These are phyloP conservation scores for Uloborus diversus DNA, from an alignment of 1,140 invertebrate species.

Conservation along the genomic window DNA sequence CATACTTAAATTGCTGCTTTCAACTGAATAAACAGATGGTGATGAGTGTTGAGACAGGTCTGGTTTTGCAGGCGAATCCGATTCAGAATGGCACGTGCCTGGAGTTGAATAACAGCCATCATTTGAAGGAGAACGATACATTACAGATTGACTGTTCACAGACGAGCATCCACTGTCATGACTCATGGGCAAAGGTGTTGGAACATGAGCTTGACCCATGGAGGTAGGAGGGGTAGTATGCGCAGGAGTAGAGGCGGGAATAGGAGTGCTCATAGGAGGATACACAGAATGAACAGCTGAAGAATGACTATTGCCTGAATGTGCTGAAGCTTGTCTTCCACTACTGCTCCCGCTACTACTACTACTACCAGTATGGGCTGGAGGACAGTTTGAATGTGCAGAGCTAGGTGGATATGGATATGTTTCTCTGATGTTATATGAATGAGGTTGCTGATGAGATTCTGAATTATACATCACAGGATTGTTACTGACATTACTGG, in stretches of 20 bases:
- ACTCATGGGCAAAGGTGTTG: constrained; percentile 39
- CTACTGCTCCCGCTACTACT: constrained; percentile 5
- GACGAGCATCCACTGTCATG: constrained; percentile 52
- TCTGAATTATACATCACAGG: constrained; percentile 25
- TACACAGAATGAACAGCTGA: constrained; percentile 41
- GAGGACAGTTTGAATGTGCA: constrained; percentile 27
- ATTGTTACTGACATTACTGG: constrained; percentile 46
- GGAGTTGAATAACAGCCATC: constrained; percentile 50
- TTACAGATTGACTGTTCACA: constrained; percentile 44
- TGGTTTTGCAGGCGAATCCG: constrained; percentile 51
- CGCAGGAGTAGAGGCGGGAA: constrained; percentile 52
- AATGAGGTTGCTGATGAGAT: constrained; percentile 42
- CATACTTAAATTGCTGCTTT: constrained; percentile 43
- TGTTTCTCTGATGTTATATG: constrained; percentile 36
- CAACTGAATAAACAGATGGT: constrained; percentile 46
- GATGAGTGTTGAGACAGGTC: constrained; percentile 51
- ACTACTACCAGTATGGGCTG: not conserved
- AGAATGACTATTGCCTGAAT: constrained; percentile 19
- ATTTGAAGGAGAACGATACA: constrained; percentile 51
- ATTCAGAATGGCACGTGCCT: constrained; percentile 42
- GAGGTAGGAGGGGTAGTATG: constrained; percentile 48
- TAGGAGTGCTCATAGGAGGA: constrained; percentile 57
- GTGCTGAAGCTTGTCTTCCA: constrained; percentile 8
- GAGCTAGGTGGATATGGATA: constrained; percentile 41
- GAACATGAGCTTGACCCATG: constrained; percentile 56